A percentile compares a stretch with the other conserved stretches of the same genome.
Evolutionary conservation across 1,140 invertebrate species (phyloP).

Genomic region (Atta texana): DNA sequence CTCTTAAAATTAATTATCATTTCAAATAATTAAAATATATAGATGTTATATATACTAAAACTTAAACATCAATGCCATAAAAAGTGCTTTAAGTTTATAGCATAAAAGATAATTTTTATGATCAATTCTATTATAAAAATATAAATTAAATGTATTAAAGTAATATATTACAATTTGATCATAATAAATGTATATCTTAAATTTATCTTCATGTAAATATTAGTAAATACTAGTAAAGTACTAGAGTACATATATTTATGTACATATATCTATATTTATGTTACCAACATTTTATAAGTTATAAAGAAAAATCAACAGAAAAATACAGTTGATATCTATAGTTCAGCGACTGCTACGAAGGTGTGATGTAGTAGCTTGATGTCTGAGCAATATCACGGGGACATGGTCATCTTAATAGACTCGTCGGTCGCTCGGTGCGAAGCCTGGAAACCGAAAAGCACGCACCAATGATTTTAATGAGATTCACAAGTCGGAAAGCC

Average conservation of each 20-base stretch:
- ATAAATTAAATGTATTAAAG: not conserved
- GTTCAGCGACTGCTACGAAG: constrained; percentile 25
- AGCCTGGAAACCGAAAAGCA: constrained; percentile 79
- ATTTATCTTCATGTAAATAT: not conserved
- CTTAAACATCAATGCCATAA: not conserved
- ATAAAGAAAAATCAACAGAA: not conserved
- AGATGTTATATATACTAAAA: not conserved
- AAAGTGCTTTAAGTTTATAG: not conserved
- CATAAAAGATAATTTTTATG: not conserved
- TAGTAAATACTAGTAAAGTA: not conserved
- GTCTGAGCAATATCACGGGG: constrained; percentile 85
- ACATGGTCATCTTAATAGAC: constrained; percentile 85
- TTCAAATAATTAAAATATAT: constrained; percentile 15
- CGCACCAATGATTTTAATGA: constrained; percentile 85
- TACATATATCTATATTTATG: not conserved
- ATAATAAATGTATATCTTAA: not conserved
- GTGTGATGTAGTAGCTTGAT: constrained; percentile 65
- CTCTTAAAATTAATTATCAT: not conserved
- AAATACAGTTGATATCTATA: not conserved
- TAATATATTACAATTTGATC: not conserved
- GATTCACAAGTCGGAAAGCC: constrained; percentile 80
- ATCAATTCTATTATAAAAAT: not conserved
- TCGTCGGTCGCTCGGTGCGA: constrained; percentile 77
- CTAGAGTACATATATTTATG: not conserved
- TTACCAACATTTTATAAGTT: not conserved